Evolutionary conservation across 2,888 invertebrate species (phyloP).

Genomic region (Cotesia congregata): DNA sequence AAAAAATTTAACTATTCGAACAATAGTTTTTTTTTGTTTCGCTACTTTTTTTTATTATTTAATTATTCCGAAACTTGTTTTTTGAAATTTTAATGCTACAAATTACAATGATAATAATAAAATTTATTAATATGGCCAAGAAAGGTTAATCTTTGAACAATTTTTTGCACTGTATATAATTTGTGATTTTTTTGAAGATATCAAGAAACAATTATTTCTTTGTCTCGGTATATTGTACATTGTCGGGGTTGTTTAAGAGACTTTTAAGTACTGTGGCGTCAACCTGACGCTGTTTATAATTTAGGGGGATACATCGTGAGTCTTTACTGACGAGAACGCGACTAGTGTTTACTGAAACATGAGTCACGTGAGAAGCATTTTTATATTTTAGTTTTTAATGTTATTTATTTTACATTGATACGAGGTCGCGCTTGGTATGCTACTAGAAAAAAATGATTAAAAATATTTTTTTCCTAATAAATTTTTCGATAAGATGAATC

Average conservation of each 20-base stretch:
- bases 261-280: neutral
- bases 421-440: too few relatives aligned
- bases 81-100: neutral
- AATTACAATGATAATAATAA: too few relatives aligned
- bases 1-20: conserved; percentile 5
- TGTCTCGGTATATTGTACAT: neutral
- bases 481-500: too few relatives aligned
- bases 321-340: neutral
- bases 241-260: neutral
- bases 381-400: neutral
- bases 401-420: conserved; percentile 5
- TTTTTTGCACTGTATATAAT: too few relatives aligned
- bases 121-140: too few relatives aligned
- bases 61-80: neutral
- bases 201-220: neutral
- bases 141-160: too few relatives aligned
- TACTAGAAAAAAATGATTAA: too few relatives aligned
- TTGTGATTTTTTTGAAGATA: too few relatives aligned
- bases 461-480: too few relatives aligned
- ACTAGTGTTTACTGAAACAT: neutral
- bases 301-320: conserved; percentile 5
- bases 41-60: neutral
- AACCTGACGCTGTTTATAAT: conserved; percentile 19
- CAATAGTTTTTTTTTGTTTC: neutral
- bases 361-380: neutral